Evolutionary conservation across 2,888 invertebrate species (phyloP).

Genomic region (Pilophorus perplexus): DNA sequence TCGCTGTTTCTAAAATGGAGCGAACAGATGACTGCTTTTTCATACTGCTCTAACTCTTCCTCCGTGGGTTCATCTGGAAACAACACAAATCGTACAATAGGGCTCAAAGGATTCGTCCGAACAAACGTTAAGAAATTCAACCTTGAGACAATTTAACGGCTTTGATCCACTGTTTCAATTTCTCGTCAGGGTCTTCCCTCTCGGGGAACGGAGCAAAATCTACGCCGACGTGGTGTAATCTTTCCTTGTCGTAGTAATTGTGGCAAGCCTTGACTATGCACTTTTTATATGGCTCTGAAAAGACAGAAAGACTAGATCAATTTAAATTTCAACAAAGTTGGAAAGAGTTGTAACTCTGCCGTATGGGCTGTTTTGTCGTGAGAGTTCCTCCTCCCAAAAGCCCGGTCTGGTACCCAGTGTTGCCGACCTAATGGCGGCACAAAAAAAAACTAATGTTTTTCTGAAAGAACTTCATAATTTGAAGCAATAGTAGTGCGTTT

Average conservation of each 20-base stretch:
- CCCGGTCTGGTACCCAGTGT: no score
- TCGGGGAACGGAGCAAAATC: conserved; percentile 18
- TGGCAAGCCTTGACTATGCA: conserved; percentile 17
- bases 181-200: not conserved
- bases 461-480: no score
- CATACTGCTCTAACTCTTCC: not conserved
- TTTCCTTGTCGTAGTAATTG: conserved; percentile 23
- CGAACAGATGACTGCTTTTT: conserved; percentile 15
- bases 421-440: no score
- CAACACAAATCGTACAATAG: not conserved
- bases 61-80: not conserved
- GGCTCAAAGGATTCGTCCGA: not conserved
- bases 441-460: not conserved
- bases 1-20: conserved; percentile 20
- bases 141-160: not conserved
- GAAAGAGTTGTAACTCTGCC: not conserved
- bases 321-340: not conserved
- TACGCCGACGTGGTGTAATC: conserved; percentile 22
- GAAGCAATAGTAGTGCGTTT: no score
- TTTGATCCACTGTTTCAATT: conserved; percentile 2
- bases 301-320: not conserved
- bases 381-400: no score
- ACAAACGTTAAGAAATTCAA: not conserved
- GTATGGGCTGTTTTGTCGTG: no score
- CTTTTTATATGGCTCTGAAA: conserved; percentile 19